Evolutionary conservation across 92 coral and sea anemone genomes (phyloP).

Genomic region (Epizoanthus rinbou): DNA sequence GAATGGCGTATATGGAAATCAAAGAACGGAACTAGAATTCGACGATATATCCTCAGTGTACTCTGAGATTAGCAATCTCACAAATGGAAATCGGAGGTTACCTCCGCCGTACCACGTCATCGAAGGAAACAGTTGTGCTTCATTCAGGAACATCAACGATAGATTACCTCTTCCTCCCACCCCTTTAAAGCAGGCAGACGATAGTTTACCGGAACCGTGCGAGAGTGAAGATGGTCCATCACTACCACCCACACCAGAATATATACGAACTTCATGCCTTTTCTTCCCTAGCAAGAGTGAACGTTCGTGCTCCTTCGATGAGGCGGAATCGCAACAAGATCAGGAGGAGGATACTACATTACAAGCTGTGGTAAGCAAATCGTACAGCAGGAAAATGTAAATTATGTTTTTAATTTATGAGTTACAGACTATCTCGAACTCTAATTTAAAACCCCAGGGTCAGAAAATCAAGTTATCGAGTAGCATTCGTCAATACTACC

Average conservation of each 20-base stretch:
- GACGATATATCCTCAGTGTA: conserved; percentile 28
- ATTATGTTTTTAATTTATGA: too few species aligned
- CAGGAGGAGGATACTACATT: neutral
- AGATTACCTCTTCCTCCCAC: conserved; percentile 30
- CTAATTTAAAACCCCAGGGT: too few species aligned
- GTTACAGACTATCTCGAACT: too few species aligned
- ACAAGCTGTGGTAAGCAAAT: conserved; percentile 1
- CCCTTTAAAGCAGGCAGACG: neutral
- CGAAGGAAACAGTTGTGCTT: neutral
- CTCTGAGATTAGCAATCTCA: conserved; percentile 37
- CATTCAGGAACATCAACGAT: conserved; percentile 20
- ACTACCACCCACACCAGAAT: conserved; percentile 27
- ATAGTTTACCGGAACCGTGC: neutral
- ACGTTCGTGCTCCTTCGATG: neutral
- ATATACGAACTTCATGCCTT: neutral
- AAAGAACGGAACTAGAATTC: conserved; percentile 7
- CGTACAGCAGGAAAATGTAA: neutral
- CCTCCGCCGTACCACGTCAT: neutral
- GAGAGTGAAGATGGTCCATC: neutral
- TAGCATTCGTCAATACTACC: too few species aligned
- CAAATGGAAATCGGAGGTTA: neutral
- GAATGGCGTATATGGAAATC: neutral
- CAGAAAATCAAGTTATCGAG: too few species aligned
- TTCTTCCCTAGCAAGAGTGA: neutral
- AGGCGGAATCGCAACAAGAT: neutral